phyloP scores from a whole-genome alignment of 2,888 invertebrate species.

The Heliconius aoede region DNA sequence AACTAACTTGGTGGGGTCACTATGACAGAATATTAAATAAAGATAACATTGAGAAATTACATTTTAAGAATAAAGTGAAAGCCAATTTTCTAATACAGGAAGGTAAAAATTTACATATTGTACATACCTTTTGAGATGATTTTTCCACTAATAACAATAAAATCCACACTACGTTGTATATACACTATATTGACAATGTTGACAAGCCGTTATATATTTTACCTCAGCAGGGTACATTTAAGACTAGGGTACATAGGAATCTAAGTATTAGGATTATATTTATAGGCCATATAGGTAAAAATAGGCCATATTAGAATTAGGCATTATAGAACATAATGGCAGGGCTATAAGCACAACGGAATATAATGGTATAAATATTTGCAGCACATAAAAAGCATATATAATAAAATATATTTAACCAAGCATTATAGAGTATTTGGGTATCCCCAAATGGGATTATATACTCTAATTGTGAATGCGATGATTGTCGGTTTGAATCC shows the following conservation, averaged over 20 bases:
- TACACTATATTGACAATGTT: not conserved
- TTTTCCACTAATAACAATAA: constrained; percentile 6
- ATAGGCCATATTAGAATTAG: not conserved
- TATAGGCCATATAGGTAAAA: not conserved
- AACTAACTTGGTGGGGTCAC: constrained; percentile 14
- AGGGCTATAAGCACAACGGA: not conserved
- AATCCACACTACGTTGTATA: constrained; percentile 9
- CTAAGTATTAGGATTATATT: not conserved
- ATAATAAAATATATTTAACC: too few species aligned
- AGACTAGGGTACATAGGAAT: not conserved
- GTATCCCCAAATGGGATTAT: too few species aligned
- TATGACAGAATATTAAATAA: not conserved
- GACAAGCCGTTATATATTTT: not conserved
- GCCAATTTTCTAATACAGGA: constrained; percentile 3
- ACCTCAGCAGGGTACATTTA: not conserved
- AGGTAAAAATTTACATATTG: constrained; percentile 12
- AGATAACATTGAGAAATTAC: not conserved
- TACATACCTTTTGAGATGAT: constrained; percentile 11
- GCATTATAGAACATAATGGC: not conserved
- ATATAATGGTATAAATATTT: not conserved
- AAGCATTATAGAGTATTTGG: not conserved
- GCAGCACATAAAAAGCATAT: not conserved
- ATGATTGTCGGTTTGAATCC: not conserved
- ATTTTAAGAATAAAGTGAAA: not conserved
- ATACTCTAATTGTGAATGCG: not conserved